Conservation (phyloP, 1,140 invertebrate genomes). For the Drosophila pseudoananassae region DNA sequence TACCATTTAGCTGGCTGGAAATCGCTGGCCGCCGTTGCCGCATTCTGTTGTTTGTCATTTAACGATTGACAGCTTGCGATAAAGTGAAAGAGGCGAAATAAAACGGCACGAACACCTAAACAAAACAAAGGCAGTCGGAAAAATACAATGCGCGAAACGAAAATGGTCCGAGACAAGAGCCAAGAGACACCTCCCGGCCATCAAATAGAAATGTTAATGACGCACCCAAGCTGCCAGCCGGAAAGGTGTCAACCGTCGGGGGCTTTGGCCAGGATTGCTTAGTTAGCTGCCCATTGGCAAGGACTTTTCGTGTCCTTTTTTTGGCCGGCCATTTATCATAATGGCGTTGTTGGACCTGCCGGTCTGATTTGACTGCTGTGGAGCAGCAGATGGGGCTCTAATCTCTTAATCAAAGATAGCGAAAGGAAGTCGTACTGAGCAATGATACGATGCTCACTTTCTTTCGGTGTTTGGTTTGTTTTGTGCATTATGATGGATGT, state of each 20-base stretch:
- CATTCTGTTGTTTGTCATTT: slow-evolving; percentile 82
- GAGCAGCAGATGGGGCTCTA: slow-evolving; percentile 44
- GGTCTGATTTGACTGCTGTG: slow-evolving; percentile 61
- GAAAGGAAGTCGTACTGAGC: slow-evolving; percentile 12
- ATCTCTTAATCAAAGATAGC: slow-evolving; percentile 69
- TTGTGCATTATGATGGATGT: slow-evolving; percentile 2
- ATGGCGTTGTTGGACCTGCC: slow-evolving; percentile 59
- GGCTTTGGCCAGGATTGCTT: slow-evolving; percentile 45
- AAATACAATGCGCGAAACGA: slow-evolving; percentile 31
- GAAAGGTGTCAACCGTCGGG: slow-evolving; percentile 65
- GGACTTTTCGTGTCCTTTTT: slow-evolving; percentile 25
- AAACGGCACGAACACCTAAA: slow-evolving; percentile 26
- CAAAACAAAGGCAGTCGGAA: slow-evolving; percentile 38
- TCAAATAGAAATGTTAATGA: slow-evolving; percentile 77
- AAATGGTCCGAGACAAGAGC: slow-evolving; percentile 32
- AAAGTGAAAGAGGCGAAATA: slow-evolving; percentile 37
- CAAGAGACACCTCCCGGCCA: slow-evolving; percentile 30
- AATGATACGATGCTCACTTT: slow-evolving; percentile 25
- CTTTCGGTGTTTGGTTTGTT: slow-evolving; percentile 20
- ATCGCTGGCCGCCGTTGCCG: slow-evolving; percentile 39
- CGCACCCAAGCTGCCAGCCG: slow-evolving; percentile 19
- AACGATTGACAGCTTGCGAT: slow-evolving; percentile 76
- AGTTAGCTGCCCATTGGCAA: slow-evolving; percentile 19
- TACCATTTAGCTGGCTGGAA: slow-evolving; percentile 34
- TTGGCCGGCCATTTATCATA: slow-evolving; percentile 71